A percentile compares a stretch with the other conserved stretches of the same genome.
Evolutionary conservation across 2,888 invertebrate species (phyloP).

Genomic region (Cryptocephalus primarius): DNA sequence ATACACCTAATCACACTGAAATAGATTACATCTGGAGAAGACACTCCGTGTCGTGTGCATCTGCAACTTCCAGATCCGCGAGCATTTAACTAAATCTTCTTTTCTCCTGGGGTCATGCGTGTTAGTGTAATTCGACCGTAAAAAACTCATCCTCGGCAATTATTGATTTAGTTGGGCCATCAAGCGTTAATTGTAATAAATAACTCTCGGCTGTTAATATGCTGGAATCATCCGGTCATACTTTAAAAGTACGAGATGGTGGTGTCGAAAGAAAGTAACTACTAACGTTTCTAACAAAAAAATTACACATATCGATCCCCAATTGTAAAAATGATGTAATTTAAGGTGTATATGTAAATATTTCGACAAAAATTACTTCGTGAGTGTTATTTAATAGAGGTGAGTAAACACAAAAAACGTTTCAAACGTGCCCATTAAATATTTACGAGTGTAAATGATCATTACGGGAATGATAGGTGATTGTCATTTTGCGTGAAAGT

Average conservation of each 20-base stretch:
- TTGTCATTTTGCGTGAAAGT: slow-evolving; percentile 29
- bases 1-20: not conserved
- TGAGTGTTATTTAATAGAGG: slow-evolving; percentile 8
- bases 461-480: slow-evolving; percentile 29
- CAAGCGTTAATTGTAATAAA: slow-evolving; percentile 13
- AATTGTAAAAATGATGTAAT: not conserved
- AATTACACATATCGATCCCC: too few relatives aligned
- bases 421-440: slow-evolving; percentile 12
- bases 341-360: not conserved
- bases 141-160: slow-evolving; percentile 10
- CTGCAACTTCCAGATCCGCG: not conserved
- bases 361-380: slow-evolving; percentile 4
- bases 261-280: too few relatives aligned
- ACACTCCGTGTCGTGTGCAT: not conserved
- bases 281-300: too few relatives aligned
- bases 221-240: too few relatives aligned
- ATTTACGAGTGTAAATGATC: slow-evolving; percentile 27
- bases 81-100: slow-evolving; percentile 7
- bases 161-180: slow-evolving; percentile 11
- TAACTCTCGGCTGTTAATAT: slow-evolving; percentile 9
- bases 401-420: slow-evolving; percentile 7
- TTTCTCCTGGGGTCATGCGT: slow-evolving; percentile 8
- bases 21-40: not conserved
- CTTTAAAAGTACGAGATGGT: too few relatives aligned
- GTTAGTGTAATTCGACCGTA: slow-evolving; percentile 9